phyloP scores from a whole-genome alignment of 2,113 vertebrate species.

The Cebus imitator region DNA sequence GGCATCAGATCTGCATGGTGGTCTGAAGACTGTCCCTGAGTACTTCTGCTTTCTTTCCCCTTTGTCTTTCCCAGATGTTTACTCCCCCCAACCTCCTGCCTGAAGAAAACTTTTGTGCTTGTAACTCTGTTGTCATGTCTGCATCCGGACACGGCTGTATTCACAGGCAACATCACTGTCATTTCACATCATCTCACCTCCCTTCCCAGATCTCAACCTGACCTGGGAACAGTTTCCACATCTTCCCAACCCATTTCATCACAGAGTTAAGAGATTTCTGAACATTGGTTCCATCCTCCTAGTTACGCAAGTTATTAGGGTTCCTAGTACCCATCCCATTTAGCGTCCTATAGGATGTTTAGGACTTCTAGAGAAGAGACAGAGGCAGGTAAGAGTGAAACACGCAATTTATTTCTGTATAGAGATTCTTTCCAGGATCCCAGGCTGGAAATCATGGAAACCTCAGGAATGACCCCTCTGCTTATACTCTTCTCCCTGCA shows the following conservation, averaged over 20 bases:
- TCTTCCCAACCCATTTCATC: background rate
- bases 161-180: background rate
- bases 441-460: background rate
- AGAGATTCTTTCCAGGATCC: conserved; percentile 44
- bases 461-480: background rate
- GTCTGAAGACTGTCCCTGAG: background rate
- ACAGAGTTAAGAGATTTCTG: background rate
- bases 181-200: background rate
- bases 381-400: background rate
- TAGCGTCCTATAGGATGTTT: background rate
- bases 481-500: background rate
- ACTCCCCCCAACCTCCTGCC: background rate
- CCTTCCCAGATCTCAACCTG: background rate
- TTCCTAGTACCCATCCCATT: background rate
- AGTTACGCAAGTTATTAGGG: background rate
- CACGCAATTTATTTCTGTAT: conserved; percentile 62
- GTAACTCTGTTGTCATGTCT: background rate
- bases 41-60: background rate
- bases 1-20: background rate
- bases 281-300: background rate
- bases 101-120: background rate
- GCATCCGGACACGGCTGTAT: background rate
- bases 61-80: background rate
- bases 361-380: background rate
- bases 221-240: background rate